A percentile compares a stretch with the other conserved stretches of the same genome.
phyloP scores from a whole-genome alignment of 2,888 invertebrate species.

The Timema podura region DNA sequence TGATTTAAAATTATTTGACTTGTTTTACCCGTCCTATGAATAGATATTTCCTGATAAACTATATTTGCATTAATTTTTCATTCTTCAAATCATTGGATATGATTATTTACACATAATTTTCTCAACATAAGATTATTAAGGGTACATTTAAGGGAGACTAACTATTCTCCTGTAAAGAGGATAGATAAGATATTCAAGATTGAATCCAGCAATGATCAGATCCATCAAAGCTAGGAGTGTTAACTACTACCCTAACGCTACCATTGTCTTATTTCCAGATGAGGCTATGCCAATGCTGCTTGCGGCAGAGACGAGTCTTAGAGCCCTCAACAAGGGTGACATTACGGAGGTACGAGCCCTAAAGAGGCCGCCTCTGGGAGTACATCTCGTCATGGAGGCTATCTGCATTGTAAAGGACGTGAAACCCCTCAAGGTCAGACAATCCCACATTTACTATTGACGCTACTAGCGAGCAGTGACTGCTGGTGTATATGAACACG shows the following conservation, averaged over 20 bases:
- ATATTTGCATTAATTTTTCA: too few relatives aligned
- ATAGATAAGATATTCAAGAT: not conserved
- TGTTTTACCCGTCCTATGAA: too few relatives aligned
- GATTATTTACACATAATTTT: too few relatives aligned
- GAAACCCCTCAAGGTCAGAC: constrained; percentile 62
- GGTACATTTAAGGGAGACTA: not conserved
- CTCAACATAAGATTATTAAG: too few relatives aligned
- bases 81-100: too few relatives aligned
- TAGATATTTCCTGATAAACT: too few relatives aligned
- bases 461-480: too few relatives aligned
- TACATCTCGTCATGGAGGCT: constrained; percentile 76
- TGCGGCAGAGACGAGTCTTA: constrained; percentile 80
- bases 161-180: not conserved
- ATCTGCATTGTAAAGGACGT: constrained; percentile 79
- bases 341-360: constrained; percentile 88
- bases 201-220: not conserved
- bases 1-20: too few relatives aligned
- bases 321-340: constrained; percentile 86
- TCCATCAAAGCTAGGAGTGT: too few relatives aligned
- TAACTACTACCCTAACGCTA: not conserved
- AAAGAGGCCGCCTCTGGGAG: constrained; percentile 86
- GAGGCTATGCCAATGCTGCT: constrained; percentile 83
- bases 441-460: not conserved
- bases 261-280: constrained; percentile 43
- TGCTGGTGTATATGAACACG: too few relatives aligned